Base-by-base conservation (phyloP, 1,140 invertebrate species). In the Ips nitidus region DNA sequence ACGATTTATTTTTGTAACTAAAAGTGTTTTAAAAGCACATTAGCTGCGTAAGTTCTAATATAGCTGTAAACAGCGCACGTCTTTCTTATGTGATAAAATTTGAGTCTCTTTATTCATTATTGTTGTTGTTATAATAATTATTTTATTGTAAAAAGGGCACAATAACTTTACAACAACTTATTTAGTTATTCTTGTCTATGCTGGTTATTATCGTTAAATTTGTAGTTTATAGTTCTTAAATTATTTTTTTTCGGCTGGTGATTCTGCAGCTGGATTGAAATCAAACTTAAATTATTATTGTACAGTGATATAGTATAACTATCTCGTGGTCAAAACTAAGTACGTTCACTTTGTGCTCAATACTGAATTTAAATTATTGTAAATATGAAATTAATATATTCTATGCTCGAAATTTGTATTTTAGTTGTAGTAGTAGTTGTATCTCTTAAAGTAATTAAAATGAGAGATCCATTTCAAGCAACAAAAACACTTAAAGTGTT, bases 311-410 rank as follows among this genome's bases (percentile, higher is more conserved):
- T 36, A 7, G 7, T 7, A 7, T 56, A 7, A 56, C 22, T 56
- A 37, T 22, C 22, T 22, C 22, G 22, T 22, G 22, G 22, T n/a
- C 8, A 56, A 56, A 56, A 7, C 39, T 7, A 37, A 56, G 7
- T 7, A 40, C n/a, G 7, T 50, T 50, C 22, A 8, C 7, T 50
- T 22, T 50, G 45, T 50, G 45, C 45, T 50, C 45, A 50, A 50
- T 8, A 50, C 45, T 50, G 45, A 50, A 50, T 50, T 56, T 37
- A 56, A n/a, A 56, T 56, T 56, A 37, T 56, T 56, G 53, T 56
- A 56, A 56, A 56, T 56, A 56, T 39, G n/a, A 56, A 56, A 56
- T 22, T 50, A 50, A 8, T 56, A 56, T 56, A 56, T 56, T 56
- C 53, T 56, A 56, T 56, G 53, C 53, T 56, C 53, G 38, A 56